phyloP scores from a whole-genome alignment of 2,888 invertebrate genomes.

The Helleia helle region DNA sequence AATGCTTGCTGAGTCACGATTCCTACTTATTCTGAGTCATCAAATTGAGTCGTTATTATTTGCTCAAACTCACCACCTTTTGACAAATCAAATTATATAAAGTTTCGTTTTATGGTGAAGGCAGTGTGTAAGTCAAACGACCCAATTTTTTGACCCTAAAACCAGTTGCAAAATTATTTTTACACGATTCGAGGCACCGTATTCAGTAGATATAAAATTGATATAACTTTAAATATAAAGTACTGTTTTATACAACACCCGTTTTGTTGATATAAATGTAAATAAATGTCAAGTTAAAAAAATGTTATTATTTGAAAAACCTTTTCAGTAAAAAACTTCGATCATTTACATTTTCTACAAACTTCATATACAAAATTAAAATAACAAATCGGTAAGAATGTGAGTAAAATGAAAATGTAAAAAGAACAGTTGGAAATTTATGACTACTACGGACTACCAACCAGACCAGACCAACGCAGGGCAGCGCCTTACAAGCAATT shows the following conservation, averaged over 20 bases:
- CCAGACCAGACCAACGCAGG: no score
- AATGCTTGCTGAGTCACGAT: conserved; percentile 32
- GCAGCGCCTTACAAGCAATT: no score
- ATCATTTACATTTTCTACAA: no score
- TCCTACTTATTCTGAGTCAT: conserved; percentile 18
- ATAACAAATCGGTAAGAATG: no score
- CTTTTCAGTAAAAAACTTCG: no score
- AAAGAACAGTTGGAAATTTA: no score
- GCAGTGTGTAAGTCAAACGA: neutral
- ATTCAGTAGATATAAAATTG: conserved; percentile 59
- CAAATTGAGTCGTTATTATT: neutral
- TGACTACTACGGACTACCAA: no score
- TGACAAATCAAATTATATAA: neutral
- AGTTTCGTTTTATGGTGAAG: neutral
- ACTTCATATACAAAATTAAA: no score
- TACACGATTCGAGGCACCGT: conserved; percentile 59
- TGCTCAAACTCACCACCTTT: no score
- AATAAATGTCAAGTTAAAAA: conserved; percentile 73
- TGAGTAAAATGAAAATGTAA: no score
- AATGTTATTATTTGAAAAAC: conserved; percentile 4
- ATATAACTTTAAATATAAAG: conserved; percentile 52
- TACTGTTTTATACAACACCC: conserved; percentile 75
- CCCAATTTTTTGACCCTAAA: conserved; percentile 25
- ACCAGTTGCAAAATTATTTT: conserved; percentile 51
- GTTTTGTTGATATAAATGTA: conserved; percentile 75